Conservation (phyloP, 2,888 invertebrate genomes). For the Dolichopus griseipennis region DNA sequence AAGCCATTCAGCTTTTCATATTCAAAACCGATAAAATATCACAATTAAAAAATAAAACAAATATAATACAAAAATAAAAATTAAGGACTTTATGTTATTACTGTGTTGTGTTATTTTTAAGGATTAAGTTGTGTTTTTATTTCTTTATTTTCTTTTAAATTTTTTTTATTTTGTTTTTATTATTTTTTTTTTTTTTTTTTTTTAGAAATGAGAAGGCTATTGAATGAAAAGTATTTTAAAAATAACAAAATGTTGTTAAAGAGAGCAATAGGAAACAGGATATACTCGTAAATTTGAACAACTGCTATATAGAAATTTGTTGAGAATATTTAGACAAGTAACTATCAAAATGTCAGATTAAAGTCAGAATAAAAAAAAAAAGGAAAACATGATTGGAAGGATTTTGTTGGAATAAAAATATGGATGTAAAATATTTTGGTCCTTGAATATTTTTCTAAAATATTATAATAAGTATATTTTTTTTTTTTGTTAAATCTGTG, state of each 20-base stretch:
- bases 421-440: neutral
- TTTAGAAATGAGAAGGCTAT: neutral
- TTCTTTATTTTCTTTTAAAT: neutral
- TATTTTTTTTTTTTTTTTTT: neutral
- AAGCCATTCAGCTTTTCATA: slow-evolving; percentile 1
- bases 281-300: neutral
- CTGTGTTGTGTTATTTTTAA: slow-evolving; percentile 3
- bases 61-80: no score
- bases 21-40: neutral
- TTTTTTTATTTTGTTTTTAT: neutral
- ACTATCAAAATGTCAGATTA: slow-evolving; percentile 10
- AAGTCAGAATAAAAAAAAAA: neutral
- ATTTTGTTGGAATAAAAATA: neutral
- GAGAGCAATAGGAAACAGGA: neutral
- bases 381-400: neutral
- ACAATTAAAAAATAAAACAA: neutral
- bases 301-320: neutral
- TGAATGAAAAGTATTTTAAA: neutral
- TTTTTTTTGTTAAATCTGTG: neutral
- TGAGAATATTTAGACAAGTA: slow-evolving; percentile 8
- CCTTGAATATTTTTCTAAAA: neutral
- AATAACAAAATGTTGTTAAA: no score
- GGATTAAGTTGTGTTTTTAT: neutral
- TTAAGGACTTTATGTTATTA: neutral
- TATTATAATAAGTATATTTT: neutral